Evolutionary conservation across 2,113 vertebrate genomes (phyloP).

Genomic region (Tragelaphus imberbis): DNA sequence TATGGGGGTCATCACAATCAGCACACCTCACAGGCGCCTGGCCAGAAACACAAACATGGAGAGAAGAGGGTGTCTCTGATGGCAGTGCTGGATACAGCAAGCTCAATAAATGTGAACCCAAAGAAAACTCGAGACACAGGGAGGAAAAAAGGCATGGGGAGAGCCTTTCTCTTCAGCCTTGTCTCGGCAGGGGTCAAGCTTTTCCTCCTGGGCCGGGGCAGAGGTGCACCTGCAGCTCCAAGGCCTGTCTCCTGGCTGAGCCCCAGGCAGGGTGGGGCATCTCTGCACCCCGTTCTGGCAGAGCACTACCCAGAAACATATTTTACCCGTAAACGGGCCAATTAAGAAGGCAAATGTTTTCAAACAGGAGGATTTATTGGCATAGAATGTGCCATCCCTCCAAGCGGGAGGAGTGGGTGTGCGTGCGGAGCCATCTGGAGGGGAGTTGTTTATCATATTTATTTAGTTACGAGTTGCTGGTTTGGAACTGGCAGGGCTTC

Average conservation of each 20-base stretch:
- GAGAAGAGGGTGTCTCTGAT: background rate
- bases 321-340: slow-evolving; percentile 80
- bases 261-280: background rate
- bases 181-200: background rate
- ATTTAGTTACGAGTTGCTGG: slow-evolving; percentile 79
- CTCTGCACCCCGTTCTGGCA: slow-evolving; percentile 28
- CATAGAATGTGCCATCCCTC: slow-evolving; percentile 78
- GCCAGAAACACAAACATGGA: background rate
- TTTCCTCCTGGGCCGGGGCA: too few relatives aligned
- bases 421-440: slow-evolving; percentile 82
- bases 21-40: background rate
- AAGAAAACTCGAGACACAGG: background rate
- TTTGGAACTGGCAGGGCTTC: slow-evolving; percentile 71
- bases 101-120: background rate
- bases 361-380: slow-evolving; percentile 83
- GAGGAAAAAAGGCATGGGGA: background rate
- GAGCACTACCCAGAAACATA: slow-evolving; percentile 77
- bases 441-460: slow-evolving; percentile 82
- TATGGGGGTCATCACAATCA: background rate
- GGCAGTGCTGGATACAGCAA: accelerated
- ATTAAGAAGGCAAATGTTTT: slow-evolving; percentile 86
- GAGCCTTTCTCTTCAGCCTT: background rate
- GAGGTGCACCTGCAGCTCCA: accelerated
- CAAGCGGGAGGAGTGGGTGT: slow-evolving; percentile 74
- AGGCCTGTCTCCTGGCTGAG: background rate